A percentile compares a stretch with the other conserved stretches of the same genome.
Conservation (phyloP, 1,140 invertebrate genomes). For the Acromyrmex charruanus region DNA sequence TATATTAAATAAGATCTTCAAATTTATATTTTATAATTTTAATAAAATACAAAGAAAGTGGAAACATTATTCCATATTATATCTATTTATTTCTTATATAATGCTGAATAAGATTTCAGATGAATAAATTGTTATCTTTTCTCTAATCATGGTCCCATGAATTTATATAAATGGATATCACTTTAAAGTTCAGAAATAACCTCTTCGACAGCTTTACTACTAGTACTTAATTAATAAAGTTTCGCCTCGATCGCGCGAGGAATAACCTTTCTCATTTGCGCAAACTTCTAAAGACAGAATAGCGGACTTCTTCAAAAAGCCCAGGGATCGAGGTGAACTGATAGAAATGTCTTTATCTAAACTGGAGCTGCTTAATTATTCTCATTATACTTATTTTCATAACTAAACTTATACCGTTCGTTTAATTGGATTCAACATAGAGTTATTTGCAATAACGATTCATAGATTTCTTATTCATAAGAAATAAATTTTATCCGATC, state of each 20-base stretch:
- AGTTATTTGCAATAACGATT: not conserved
- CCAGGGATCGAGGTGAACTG: slow-evolving; percentile 1
- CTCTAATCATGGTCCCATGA: not conserved
- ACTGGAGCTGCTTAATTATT: slow-evolving; percentile 42
- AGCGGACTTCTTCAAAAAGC: slow-evolving; percentile 42
- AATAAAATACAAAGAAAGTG: not conserved
- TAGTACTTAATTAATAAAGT: slow-evolving; percentile 62
- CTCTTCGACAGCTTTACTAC: slow-evolving; percentile 37
- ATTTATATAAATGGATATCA: slow-evolving; percentile 39
- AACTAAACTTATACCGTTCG: slow-evolving; percentile 17
- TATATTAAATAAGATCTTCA: not conserved
- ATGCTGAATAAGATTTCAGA: not conserved
- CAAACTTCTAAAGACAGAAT: slow-evolving; percentile 37
- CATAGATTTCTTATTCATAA: not conserved
- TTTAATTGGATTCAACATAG: slow-evolving; percentile 11
- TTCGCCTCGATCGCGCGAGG: slow-evolving; percentile 23
- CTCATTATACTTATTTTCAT: slow-evolving; percentile 26
- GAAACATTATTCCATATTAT: not conserved
- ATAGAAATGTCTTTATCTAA: slow-evolving; percentile 54
- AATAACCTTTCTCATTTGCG: slow-evolving; percentile 50
- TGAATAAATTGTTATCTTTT: slow-evolving; percentile 23
- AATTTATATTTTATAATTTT: slow-evolving; percentile 3
- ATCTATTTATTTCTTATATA: not conserved
- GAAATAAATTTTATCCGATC: not conserved
- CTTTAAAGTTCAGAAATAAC: slow-evolving; percentile 49